These are phyloP conservation scores for Drosophila basisetae DNA, from an alignment of 2,888 invertebrate genomes.

Conservation along the genomic window DNA sequence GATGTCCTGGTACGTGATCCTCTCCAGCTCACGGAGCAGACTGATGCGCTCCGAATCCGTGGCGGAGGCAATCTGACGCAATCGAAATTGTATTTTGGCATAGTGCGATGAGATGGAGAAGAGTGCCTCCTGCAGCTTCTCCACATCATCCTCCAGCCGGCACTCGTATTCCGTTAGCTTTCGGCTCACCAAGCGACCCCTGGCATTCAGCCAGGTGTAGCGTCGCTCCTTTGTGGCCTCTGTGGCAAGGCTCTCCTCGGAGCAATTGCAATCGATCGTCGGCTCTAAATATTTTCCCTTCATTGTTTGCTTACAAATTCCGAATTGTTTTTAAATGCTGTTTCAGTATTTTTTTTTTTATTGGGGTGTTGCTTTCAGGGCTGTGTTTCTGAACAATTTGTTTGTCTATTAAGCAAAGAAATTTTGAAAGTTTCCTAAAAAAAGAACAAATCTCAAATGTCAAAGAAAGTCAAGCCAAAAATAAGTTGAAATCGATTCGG, in stretches of 20 bases:
- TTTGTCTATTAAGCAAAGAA: slow-evolving; percentile 27
- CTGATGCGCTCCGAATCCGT: slow-evolving; percentile 54
- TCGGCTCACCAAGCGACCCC: slow-evolving; percentile 45
- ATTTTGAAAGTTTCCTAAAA: slow-evolving; percentile 48
- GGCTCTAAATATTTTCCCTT: neutral
- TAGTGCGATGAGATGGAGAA: slow-evolving; percentile 77
- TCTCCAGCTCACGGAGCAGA: slow-evolving; percentile 73
- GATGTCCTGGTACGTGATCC: slow-evolving; percentile 53
- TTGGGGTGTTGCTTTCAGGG: slow-evolving; percentile 7
- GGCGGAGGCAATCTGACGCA: slow-evolving; percentile 74
- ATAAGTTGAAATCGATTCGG: neutral
- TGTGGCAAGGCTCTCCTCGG: neutral
- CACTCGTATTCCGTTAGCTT: slow-evolving; percentile 65
- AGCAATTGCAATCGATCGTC: neutral
- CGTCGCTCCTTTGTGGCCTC: slow-evolving; percentile 15
- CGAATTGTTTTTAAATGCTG: slow-evolving; percentile 1
- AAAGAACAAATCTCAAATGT: slow-evolving; percentile 7
- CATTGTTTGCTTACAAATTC: neutral
- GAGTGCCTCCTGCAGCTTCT: slow-evolving; percentile 70
- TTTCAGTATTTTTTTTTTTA: slow-evolving; percentile 14
- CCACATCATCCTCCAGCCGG: slow-evolving; percentile 72
- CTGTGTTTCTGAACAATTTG: slow-evolving; percentile 19
- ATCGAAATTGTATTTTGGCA: slow-evolving; percentile 79
- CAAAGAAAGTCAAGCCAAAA: neutral
- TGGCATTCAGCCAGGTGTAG: slow-evolving; percentile 52